Percentiles rank a stretch among this genome's conserved stretches.
These are phyloP conservation scores for Holacanthus passer DNA, from an alignment of 2,113 vertebrate genomes.

Conservation along the genomic window DNA sequence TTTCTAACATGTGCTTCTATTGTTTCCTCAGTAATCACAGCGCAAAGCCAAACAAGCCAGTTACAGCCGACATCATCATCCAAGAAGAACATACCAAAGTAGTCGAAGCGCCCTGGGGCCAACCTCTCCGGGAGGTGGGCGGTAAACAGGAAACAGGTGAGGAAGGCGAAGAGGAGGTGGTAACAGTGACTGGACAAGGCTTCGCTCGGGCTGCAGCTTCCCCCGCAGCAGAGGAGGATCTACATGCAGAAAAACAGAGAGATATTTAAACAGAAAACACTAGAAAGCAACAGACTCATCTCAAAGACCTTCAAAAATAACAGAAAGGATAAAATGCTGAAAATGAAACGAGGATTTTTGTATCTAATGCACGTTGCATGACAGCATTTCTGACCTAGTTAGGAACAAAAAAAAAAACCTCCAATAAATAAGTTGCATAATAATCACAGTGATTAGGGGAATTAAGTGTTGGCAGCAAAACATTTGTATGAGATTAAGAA, in stretches of 20 bases:
- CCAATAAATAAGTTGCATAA: slow-evolving; percentile 3
- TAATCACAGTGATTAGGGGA: background rate
- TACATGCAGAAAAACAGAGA: slow-evolving; percentile 41
- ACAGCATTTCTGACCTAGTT: background rate
- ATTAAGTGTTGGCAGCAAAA: slow-evolving; percentile 13
- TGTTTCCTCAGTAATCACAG: background rate
- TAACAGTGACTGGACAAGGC: slow-evolving; percentile 81
- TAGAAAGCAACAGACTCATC: background rate
- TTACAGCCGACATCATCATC: background rate
- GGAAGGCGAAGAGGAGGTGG: slow-evolving; percentile 86
- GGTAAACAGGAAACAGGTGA: slow-evolving; percentile 87
- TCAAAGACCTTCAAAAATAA: background rate
- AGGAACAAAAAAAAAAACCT: background rate
- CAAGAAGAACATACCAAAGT: slow-evolving; percentile 75
- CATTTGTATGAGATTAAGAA: slow-evolving; percentile 22
- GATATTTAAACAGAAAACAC: accelerated
- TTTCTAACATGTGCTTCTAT: background rate
- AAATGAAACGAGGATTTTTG: no score
- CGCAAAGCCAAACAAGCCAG: no score
- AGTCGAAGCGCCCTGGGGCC: slow-evolving; percentile 88
- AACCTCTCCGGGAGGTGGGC: slow-evolving; percentile 86
- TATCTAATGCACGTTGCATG: background rate
- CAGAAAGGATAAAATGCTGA: no score
- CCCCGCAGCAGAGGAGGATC: slow-evolving; percentile 84
- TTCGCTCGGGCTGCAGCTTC: slow-evolving; percentile 72